phyloP scores from a whole-genome alignment of 1,140 invertebrate species.

The Frieseomelitta varia region DNA sequence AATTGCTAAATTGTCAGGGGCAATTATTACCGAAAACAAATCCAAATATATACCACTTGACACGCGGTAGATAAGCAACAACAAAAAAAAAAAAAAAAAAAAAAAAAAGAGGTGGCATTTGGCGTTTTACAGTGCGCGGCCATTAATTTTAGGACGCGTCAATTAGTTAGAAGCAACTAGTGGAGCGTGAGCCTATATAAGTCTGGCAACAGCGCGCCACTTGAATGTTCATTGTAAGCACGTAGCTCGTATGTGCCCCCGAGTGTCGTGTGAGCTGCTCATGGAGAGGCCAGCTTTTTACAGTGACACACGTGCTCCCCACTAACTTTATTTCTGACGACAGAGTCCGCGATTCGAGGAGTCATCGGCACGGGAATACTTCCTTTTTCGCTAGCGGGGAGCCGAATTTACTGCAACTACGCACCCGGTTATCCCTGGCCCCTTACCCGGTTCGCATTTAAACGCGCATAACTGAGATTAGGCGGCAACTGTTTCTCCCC shows the following conservation, averaged over 20 bases:
- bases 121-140: background rate
- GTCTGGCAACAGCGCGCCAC: conserved; percentile 53
- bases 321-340: conserved; percentile 64
- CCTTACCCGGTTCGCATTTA: conserved; percentile 16
- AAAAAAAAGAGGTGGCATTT: too few relatives aligned
- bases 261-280: conserved; percentile 33
- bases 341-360: conserved; percentile 52
- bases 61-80: too few relatives aligned
- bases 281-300: conserved; percentile 51
- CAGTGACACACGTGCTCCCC: conserved; percentile 51
- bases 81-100: too few relatives aligned
- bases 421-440: conserved; percentile 28
- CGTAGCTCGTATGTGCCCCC: background rate
- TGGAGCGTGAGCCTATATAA: conserved; percentile 32
- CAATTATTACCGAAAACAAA: background rate
- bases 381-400: conserved; percentile 42
- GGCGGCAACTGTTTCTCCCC: conserved; percentile 1
- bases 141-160: conserved; percentile 32
- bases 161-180: conserved; percentile 35
- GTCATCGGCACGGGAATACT: conserved; percentile 52
- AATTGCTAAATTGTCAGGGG: too few relatives aligned
- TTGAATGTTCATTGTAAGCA: conserved; percentile 51
- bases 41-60: background rate
- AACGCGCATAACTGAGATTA: conserved; percentile 50
- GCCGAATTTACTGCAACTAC: conserved; percentile 51